phyloP scores from a whole-genome alignment of 2,797 vertebrate genomes.

The Urocyon cinereoargenteus region DNA sequence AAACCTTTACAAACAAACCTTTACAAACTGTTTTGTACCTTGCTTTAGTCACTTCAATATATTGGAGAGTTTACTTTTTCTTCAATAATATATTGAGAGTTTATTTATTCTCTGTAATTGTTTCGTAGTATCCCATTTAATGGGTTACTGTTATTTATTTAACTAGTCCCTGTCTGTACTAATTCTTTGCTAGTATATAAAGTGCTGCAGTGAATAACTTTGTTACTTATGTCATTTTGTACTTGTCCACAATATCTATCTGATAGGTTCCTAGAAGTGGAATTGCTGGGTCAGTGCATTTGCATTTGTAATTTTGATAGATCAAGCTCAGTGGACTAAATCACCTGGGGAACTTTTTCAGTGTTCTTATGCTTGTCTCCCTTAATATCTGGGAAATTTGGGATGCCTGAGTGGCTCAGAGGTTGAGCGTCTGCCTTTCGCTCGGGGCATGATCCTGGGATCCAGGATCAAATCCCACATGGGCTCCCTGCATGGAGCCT shows the following conservation, averaged over 20 bases:
- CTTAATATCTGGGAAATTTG: not conserved
- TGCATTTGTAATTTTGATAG: slow-evolving; percentile 42
- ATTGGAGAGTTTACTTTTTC: slow-evolving; percentile 53
- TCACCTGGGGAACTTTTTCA: not conserved
- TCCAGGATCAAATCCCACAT: too few relatives aligned
- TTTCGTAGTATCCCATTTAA: slow-evolving; percentile 36
- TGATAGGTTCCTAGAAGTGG: slow-evolving; percentile 3
- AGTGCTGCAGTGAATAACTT: not conserved
- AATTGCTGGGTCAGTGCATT: slow-evolving; percentile 22
- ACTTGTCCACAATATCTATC: not conserved
- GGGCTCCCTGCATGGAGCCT: too few relatives aligned
- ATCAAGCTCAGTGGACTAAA: not conserved
- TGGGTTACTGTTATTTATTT: slow-evolving; percentile 57
- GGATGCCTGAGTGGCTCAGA: too few relatives aligned
- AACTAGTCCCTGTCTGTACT: not conserved
- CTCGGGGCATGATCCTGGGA: too few relatives aligned
- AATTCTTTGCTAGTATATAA: slow-evolving; percentile 21
- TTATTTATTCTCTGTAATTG: slow-evolving; percentile 59
- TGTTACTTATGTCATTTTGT: not conserved
- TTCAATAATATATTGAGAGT: slow-evolving; percentile 32
- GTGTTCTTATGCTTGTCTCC: not conserved
- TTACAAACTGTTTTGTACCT: slow-evolving; percentile 22
- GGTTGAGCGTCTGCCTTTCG: too few relatives aligned
- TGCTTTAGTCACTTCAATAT: slow-evolving; percentile 43
- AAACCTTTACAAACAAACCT: not conserved